Base-by-base conservation (phyloP, 2,797 vertebrate genomes). In the Myoxocephalus aenaeus region DNA sequence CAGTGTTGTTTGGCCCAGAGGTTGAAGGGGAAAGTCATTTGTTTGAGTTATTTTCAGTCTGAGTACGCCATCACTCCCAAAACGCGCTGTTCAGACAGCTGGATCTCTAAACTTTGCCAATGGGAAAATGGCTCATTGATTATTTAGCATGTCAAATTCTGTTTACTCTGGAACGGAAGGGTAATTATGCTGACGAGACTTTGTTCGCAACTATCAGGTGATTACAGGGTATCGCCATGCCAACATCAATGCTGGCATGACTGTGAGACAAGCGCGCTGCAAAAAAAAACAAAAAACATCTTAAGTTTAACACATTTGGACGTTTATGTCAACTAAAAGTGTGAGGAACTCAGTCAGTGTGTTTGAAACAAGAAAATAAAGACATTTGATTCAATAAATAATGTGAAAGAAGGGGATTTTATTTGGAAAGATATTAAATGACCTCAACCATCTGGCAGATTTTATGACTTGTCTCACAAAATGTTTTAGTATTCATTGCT, bases 1-100 rank as follows among this genome's bases (percentile, higher is more conserved):
- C n/a, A n/a, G 4, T 50, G 64, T 62, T 62, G 46, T 73, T 76
- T 73, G 65, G 51, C 65, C 50, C 27, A 38, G 65, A 75, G 75
- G 82, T 79, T 72, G 14, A 75, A 83, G 74, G 70, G 75, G 74
- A 87, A 62, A 79, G 38, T 59, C 67, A 69, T 79, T 77, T 65
- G n/a, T 85, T 81, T 82, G 66, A 79, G 73, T 72, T 34, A 61
- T 65, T 84, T 88, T 72, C 77, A 81, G 73, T 68, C 77, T 86
- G 54, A 77, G 73, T 36, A 50, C 70, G 12, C 78, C 74, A 12
- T 80, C 63, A 46, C 50, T 70, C 50, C 4, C 8, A 25, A 70
- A 73, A 48, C 2, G 18, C 64, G 0, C 73, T 63, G 77, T 83
- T 82, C 65, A 65, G 78, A 73, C 90, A 88, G 76, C 82, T 87